phyloP scores from a whole-genome alignment of 2,888 invertebrate species.

The Hybos culiciformis region DNA sequence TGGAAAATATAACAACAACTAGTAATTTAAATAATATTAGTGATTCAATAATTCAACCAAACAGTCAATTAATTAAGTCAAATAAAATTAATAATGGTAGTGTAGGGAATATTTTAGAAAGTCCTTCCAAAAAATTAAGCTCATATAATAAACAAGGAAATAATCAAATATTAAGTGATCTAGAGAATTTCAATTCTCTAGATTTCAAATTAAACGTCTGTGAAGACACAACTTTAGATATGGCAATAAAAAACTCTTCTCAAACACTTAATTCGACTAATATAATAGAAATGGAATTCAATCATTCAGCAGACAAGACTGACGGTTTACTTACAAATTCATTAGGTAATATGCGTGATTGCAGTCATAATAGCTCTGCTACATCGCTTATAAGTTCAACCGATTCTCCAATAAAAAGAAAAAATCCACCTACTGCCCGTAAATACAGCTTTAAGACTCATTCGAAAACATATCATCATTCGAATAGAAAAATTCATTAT shows the following conservation, averaged over 20 bases:
- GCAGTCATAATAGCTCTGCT: constrained; percentile 10
- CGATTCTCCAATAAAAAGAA: constrained; percentile 10
- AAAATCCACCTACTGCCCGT: constrained; percentile 19
- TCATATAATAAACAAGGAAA: no score
- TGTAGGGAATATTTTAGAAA: no score
- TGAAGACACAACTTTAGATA: no score
- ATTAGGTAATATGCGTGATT: neutral
- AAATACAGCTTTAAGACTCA: constrained; percentile 36
- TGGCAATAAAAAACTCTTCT: no score
- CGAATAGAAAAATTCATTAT: constrained; percentile 23
- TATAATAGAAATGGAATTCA: no score
- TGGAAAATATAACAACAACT: constrained; percentile 9
- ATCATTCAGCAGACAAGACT: constrained; percentile 11
- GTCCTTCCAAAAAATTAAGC: no score
- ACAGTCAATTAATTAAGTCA: neutral
- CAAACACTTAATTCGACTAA: no score
- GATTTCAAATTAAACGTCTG: no score
- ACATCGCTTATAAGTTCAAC: constrained; percentile 11
- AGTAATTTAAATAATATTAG: neutral
- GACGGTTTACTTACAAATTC: constrained; percentile 6
- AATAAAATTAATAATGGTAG: neutral
- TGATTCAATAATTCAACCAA: neutral
- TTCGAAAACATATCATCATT: constrained; percentile 23
- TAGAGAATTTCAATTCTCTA: no score
- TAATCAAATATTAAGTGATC: no score